Conservation (phyloP, 2,888 invertebrate species). For the Drosophila heteroneura region DNA sequence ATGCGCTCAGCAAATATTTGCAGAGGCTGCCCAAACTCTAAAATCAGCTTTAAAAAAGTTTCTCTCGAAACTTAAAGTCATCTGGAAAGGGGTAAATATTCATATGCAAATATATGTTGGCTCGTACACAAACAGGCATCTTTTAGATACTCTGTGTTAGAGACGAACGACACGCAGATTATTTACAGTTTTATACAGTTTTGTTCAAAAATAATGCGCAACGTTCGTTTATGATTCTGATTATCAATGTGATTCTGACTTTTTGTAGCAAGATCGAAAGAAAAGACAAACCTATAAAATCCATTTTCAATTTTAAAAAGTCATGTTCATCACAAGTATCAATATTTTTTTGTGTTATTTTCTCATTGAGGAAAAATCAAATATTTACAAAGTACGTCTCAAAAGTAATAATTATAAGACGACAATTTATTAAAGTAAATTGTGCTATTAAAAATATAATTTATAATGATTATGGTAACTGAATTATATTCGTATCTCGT, state of each 20-base stretch:
- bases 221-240: not conserved
- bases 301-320: not conserved
- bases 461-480: not conserved
- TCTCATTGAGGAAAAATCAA: not conserved
- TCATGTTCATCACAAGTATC: not conserved
- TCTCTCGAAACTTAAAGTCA: slow-evolving; percentile 42
- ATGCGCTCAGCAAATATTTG: slow-evolving; percentile 69
- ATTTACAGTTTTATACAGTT: not conserved
- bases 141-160: not conserved
- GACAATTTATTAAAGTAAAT: not conserved
- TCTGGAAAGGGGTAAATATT: not conserved
- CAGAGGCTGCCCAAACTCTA: slow-evolving; percentile 34
- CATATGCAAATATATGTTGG: not conserved
- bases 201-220: not conserved
- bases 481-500: not conserved
- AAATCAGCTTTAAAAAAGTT: slow-evolving; percentile 42
- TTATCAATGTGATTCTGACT: not conserved
- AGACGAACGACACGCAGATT: not conserved
- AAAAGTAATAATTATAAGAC: not conserved
- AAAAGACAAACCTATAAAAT: not conserved
- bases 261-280: not conserved
- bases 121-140: not conserved
- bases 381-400: not conserved
- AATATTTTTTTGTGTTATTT: not conserved
- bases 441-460: not conserved